phyloP scores from a whole-genome alignment of 2,888 invertebrate genomes.

The Chymomyza procnemis region DNA sequence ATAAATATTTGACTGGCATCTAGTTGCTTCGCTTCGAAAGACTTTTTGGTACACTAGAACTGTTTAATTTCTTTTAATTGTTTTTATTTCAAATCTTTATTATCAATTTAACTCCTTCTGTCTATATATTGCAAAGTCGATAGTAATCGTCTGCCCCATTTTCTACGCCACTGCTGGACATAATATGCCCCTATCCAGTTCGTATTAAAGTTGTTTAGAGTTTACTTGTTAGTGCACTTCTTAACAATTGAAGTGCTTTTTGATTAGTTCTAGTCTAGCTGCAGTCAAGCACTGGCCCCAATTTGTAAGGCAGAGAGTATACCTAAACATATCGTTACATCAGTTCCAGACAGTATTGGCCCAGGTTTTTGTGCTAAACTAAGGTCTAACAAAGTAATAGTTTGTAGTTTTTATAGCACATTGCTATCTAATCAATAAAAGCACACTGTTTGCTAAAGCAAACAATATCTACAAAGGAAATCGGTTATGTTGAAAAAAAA shows the following conservation, averaged over 20 bases:
- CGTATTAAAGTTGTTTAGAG: constrained; percentile 3
- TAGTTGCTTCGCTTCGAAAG: no score
- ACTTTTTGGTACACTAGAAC: no score
- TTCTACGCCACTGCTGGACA: neutral
- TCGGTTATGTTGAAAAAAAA: constrained; percentile 24
- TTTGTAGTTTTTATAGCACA: neutral
- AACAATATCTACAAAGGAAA: constrained; percentile 65
- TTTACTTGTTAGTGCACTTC: constrained; percentile 42
- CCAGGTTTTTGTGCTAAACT: constrained; percentile 26
- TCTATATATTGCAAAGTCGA: no score
- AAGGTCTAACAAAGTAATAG: constrained; percentile 5
- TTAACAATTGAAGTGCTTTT: constrained; percentile 54
- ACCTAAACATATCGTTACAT: neutral
- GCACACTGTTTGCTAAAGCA: neutral
- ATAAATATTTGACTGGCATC: neutral
- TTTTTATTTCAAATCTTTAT: neutral
- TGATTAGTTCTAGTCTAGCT: constrained; percentile 52
- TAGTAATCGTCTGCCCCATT: no score
- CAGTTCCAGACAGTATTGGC: constrained; percentile 6
- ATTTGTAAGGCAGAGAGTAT: constrained; percentile 29
- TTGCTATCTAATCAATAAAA: constrained; percentile 2
- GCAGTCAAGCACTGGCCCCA: constrained; percentile 46
- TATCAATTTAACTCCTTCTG: no score
- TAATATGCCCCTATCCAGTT: neutral
- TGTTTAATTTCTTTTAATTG: no score